A percentile compares a stretch with the other conserved stretches of the same genome.
phyloP scores from a whole-genome alignment of 2,113 vertebrate species.

The Anser brachyrhynchus region DNA sequence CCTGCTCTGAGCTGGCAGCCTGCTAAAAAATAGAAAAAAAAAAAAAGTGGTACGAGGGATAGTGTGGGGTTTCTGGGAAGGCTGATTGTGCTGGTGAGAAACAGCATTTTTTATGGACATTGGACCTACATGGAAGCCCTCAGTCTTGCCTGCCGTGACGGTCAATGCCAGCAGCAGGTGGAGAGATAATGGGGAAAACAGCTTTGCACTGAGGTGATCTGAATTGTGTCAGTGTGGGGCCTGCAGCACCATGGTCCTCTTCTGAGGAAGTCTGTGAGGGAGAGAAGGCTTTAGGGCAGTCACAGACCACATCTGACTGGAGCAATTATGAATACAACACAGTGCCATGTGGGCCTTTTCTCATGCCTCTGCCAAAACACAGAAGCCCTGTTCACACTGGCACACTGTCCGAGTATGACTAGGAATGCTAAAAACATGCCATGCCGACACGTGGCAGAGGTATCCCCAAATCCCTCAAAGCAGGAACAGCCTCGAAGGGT shows the following conservation, averaged over 20 bases:
- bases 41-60: neutral
- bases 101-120: neutral
- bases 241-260: neutral
- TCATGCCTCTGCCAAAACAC: neutral
- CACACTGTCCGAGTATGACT: neutral
- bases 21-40: neutral
- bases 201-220: neutral
- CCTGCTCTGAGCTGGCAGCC: neutral
- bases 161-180: neutral
- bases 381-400: neutral
- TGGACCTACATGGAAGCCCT: neutral
- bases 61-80: neutral
- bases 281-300: neutral
- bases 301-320: neutral
- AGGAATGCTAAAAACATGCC: neutral
- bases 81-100: neutral
- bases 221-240: neutral
- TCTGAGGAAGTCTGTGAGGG: neutral
- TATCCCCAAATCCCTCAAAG: neutral
- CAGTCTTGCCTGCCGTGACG: neutral
- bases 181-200: neutral
- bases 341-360: neutral
- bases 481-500: neutral
- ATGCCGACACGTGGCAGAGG: rapidly evolving
- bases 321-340: neutral